Base-by-base conservation (phyloP, 2,797 vertebrate species). In the Spatula clypeata region DNA sequence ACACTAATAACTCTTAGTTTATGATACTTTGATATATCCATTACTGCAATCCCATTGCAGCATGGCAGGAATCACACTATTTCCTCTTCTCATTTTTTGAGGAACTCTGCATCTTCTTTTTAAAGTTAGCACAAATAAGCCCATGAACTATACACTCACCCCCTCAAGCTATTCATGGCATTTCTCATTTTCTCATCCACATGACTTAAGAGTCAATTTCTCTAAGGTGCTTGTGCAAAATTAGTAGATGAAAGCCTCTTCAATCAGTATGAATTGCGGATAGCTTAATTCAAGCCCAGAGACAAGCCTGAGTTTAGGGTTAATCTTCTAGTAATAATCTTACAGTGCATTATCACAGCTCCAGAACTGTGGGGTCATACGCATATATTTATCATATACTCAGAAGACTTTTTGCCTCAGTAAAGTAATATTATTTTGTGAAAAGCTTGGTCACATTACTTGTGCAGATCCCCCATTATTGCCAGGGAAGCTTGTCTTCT, bases 171-270 rank as follows among this genome's bases (percentile, higher is more conserved):
- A 44, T 6, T 61, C 49, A 49, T 1, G 69, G 31, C 11, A 70
- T 5, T 72, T 38, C 72, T 4, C 19, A 72, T 3, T 47, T 58
- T 40, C 27, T 70, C 31, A 66, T 2, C 6, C n/a, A 32, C 10
- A 2, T 0, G 3, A 70, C 20, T 0, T 57, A 21, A 65, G 15
- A 0, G 1, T 57, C 20, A 36, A 15, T 84, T 77, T 79, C 34
- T 34, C 26, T 26, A 67, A 27, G 5, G 4, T 4, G 32, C 5
- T 5, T 74, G 5, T 18, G 16, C 44, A 47, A 64, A 88, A 88
- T 8, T 8, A 73, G 10, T 11, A 66, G 17, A 2, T 34, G 11
- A 84, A 90, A 79, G 65, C 31, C 12, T 60, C 60, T 81, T 83
- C n/a, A 58, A 18, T 20, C 9, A 20, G 18, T 71, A 73, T 51